phyloP scores from a whole-genome alignment of 2,113 vertebrate genomes.

The Malurus cyaneus region DNA sequence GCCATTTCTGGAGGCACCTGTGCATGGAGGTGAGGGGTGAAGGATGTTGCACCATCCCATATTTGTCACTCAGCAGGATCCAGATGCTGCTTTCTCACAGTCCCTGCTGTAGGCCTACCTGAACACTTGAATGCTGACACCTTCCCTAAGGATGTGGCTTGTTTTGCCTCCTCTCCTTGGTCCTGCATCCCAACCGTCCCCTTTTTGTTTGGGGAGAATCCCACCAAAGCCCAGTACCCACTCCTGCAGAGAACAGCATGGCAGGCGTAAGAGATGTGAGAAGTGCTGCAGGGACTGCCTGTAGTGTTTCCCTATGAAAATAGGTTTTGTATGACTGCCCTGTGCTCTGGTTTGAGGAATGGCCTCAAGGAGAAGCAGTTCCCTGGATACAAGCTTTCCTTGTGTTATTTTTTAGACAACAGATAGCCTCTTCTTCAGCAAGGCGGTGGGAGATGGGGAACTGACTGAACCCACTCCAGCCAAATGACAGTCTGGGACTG shows the following conservation, averaged over 20 bases:
- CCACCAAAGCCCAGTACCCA: background rate
- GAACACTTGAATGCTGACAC: background rate
- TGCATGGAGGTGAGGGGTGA: background rate
- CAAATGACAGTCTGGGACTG: background rate
- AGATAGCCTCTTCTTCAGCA: background rate
- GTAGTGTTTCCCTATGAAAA: background rate
- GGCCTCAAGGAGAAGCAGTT: background rate
- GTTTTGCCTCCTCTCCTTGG: background rate
- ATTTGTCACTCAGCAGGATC: background rate
- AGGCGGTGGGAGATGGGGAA: background rate
- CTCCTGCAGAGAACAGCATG: background rate
- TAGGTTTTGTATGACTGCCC: background rate
- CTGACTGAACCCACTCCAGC: background rate
- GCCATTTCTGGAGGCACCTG: background rate
- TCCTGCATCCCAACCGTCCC: background rate
- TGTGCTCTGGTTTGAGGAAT: background rate
- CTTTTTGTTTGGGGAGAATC: background rate
- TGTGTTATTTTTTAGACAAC: fast-evolving
- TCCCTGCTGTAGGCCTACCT: background rate
- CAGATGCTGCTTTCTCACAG: background rate
- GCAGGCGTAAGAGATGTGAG: background rate
- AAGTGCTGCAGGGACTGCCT: background rate
- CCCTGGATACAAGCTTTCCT: background rate
- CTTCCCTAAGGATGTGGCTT: background rate
- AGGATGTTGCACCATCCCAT: background rate